A percentile compares a stretch with the other conserved stretches of the same genome.
Conservation (phyloP, 2,888 invertebrate species). For the Neoascia interrupta region DNA sequence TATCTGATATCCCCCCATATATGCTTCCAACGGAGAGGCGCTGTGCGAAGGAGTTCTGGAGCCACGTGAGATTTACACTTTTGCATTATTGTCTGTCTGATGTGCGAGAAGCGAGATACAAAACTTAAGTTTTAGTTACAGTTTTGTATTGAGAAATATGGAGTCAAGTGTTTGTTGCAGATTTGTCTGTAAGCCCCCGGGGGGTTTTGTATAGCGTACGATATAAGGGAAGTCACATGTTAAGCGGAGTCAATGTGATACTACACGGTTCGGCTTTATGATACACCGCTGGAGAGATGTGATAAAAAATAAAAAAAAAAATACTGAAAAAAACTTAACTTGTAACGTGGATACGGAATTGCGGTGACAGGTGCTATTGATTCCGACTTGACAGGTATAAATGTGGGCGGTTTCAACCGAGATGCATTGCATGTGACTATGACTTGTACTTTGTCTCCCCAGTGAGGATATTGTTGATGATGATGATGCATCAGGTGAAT, state of each 20-base stretch:
- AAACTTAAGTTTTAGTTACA: constrained; percentile 52
- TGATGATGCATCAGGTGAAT: constrained; percentile 16
- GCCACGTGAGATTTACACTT: constrained; percentile 52
- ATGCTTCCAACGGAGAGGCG: neutral
- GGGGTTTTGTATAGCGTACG: no score
- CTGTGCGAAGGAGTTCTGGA: constrained; percentile 24
- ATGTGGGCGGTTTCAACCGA: constrained; percentile 8
- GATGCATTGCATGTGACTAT: constrained; percentile 10
- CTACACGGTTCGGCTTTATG: neutral
- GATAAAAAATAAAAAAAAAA: no score
- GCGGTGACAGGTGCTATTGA: constrained; percentile 52
- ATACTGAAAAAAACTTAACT: no score
- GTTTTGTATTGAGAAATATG: constrained; percentile 51
- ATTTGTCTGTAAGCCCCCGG: constrained; percentile 33
- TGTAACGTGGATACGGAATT: constrained; percentile 7
- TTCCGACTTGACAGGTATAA: constrained; percentile 34
- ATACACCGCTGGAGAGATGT: no score
- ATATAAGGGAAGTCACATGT: constrained; percentile 2
- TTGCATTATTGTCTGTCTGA: constrained; percentile 31
- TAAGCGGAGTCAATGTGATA: neutral
- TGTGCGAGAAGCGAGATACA: constrained; percentile 29
- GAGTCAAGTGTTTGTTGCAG: constrained; percentile 41
- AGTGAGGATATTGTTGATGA: neutral
- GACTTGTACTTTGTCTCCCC: no score
- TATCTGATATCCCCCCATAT: constrained; percentile 42